Conservation (phyloP, 2,797 vertebrate species). For the Urophycis tenuis region DNA sequence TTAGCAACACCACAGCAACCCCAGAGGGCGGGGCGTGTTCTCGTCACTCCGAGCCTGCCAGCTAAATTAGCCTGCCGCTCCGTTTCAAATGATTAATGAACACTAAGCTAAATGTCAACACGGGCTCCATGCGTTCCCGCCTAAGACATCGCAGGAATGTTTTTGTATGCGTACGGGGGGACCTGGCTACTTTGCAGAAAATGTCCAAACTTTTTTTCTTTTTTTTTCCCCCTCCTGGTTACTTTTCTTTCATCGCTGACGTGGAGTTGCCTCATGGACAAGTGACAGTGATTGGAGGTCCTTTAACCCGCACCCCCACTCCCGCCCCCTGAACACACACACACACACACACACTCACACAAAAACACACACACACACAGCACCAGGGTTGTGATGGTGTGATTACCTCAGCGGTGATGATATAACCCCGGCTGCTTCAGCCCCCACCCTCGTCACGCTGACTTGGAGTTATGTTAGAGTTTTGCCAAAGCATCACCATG, state of each 20-base stretch:
- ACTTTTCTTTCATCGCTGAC: not conserved
- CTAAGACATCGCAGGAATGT: not conserved
- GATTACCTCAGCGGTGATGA: constrained; percentile 44
- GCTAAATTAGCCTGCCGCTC: too few relatives aligned
- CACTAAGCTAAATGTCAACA: not conserved
- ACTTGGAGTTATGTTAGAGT: constrained; percentile 29
- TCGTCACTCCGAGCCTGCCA: too few relatives aligned
- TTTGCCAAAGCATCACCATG: constrained; percentile 35
- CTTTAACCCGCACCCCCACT: too few relatives aligned
- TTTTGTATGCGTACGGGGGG: not conserved
- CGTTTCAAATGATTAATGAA: not conserved
- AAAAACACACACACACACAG: too few relatives aligned
- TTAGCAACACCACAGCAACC: not conserved
- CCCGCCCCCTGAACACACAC: too few relatives aligned
- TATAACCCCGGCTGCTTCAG: constrained; percentile 36
- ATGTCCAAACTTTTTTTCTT: not conserved
- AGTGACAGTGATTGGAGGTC: not conserved
- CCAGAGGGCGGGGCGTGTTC: not conserved
- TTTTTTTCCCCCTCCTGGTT: too few relatives aligned
- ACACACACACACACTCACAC: too few relatives aligned
- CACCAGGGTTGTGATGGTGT: not conserved
- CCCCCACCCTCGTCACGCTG: not conserved
- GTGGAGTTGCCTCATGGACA: not conserved
- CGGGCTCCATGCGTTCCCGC: not conserved
- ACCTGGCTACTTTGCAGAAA: not conserved